Conservation (phyloP, 2,113 vertebrate species). For the Anthoscopus minutus region DNA sequence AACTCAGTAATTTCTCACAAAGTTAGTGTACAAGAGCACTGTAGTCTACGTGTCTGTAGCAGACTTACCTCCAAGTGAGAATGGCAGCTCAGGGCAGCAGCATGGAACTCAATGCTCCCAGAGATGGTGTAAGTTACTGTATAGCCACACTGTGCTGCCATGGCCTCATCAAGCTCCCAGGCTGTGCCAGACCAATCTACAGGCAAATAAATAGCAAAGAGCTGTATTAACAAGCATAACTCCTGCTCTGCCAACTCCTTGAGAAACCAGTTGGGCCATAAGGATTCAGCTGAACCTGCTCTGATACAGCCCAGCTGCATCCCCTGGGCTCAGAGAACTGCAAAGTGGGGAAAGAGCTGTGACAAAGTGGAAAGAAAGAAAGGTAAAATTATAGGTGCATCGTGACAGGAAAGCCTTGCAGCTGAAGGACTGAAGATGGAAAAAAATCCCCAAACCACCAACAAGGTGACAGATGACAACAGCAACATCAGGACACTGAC, state of each 20-base stretch:
- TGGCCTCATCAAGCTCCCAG: background rate
- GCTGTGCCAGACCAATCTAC: slow-evolving; percentile 25
- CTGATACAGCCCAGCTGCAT: background rate
- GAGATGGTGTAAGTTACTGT: background rate
- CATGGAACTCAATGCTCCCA: background rate
- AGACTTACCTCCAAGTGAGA: slow-evolving; percentile 12
- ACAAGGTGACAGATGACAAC: background rate
- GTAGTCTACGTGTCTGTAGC: accelerated
- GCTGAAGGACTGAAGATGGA: background rate
- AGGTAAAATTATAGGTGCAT: background rate
- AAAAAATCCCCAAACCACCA: background rate
- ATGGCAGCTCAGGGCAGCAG: slow-evolving; percentile 53
- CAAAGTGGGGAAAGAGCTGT: background rate
- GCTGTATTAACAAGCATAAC: background rate
- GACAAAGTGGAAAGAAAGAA: background rate
- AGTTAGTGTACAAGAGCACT: background rate
- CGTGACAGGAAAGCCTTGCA: background rate
- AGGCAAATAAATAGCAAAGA: background rate
- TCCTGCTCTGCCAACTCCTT: background rate
- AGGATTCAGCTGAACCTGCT: background rate
- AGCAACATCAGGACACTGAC: background rate
- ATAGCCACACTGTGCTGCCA: slow-evolving; percentile 49
- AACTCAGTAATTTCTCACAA: background rate
- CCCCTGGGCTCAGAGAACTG: background rate
- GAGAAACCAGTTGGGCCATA: background rate